Evolutionary conservation across 2,888 invertebrate species (phyloP).

Genomic region (Epistrophella euchroma): DNA sequence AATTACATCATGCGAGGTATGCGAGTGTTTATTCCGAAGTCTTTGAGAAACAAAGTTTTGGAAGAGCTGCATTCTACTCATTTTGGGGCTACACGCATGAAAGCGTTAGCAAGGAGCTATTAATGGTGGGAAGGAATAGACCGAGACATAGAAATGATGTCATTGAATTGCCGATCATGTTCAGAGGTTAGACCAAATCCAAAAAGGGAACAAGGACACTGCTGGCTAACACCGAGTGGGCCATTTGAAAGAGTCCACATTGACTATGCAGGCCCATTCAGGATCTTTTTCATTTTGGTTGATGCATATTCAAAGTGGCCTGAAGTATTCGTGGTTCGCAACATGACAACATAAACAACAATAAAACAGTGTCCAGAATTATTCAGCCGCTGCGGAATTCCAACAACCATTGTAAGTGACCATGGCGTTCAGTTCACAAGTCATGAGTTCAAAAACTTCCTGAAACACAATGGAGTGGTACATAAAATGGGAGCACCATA

Average conservation of each 20-base stretch:
- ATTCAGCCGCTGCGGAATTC: not conserved
- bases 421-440: conserved; percentile 3
- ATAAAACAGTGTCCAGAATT: conserved; percentile 12
- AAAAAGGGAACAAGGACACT: conserved; percentile 45
- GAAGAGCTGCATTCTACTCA: conserved; percentile 42
- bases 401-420: not conserved
- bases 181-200: conserved; percentile 27
- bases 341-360: not conserved
- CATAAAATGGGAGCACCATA: conserved; percentile 17
- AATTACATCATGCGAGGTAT: not conserved
- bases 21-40: not conserved
- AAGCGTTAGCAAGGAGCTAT: conserved; percentile 23
- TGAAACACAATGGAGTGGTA: not conserved
- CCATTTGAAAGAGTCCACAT: conserved; percentile 76
- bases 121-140: conserved; percentile 67
- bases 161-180: conserved; percentile 52
- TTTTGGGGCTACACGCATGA: conserved; percentile 37
- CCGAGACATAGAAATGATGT: conserved; percentile 46
- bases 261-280: conserved; percentile 70
- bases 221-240: conserved; percentile 33
- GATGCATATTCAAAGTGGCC: conserved; percentile 77
- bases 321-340: conserved; percentile 69
- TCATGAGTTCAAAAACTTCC: not conserved
- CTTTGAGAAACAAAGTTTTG: not conserved
- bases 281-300: conserved; percentile 65